Conservation (phyloP, 92 coral and sea anemone genomes). For the Scolanthus callimorphus region DNA sequence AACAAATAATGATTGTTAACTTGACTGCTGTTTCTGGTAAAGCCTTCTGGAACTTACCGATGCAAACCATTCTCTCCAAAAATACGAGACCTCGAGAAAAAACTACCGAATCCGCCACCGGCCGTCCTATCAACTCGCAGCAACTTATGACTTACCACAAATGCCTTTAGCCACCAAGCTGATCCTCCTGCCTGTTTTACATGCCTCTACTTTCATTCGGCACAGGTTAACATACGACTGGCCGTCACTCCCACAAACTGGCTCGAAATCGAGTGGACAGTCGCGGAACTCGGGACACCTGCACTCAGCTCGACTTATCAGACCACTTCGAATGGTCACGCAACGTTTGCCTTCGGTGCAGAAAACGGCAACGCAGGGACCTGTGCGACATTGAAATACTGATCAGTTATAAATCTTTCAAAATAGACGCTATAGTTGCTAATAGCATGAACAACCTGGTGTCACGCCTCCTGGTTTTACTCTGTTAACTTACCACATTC, state of each 20-base stretch:
- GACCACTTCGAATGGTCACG: constrained; percentile 34
- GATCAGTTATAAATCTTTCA: too few species aligned
- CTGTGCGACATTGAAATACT: too few species aligned
- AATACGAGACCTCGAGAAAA: too few species aligned
- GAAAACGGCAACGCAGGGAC: constrained; percentile 16
- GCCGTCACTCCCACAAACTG: constrained; percentile 70
- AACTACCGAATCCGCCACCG: too few species aligned
- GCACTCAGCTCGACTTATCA: constrained; percentile 49
- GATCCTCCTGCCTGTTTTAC: constrained; percentile 40
- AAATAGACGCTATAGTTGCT: too few species aligned
- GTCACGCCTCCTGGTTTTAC: too few species aligned
- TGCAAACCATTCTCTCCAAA: too few species aligned
- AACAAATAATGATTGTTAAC: too few species aligned
- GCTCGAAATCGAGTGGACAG: constrained; percentile 77
- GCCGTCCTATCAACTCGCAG: too few species aligned
- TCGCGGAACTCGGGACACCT: constrained; percentile 60
- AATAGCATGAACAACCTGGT: too few species aligned
- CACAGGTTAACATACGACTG: constrained; percentile 63
- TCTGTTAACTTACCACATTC: constrained; percentile 91
- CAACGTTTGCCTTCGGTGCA: constrained; percentile 69
- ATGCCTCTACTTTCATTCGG: constrained; percentile 65
- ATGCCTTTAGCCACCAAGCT: constrained; percentile 50
- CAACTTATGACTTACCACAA: constrained; percentile 83
- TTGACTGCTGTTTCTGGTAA: too few species aligned
- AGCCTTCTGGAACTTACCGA: too few species aligned